These are phyloP conservation scores for Erythrolamprus reginae DNA, from an alignment of 2,113 vertebrate genomes.

Conservation along the genomic window DNA sequence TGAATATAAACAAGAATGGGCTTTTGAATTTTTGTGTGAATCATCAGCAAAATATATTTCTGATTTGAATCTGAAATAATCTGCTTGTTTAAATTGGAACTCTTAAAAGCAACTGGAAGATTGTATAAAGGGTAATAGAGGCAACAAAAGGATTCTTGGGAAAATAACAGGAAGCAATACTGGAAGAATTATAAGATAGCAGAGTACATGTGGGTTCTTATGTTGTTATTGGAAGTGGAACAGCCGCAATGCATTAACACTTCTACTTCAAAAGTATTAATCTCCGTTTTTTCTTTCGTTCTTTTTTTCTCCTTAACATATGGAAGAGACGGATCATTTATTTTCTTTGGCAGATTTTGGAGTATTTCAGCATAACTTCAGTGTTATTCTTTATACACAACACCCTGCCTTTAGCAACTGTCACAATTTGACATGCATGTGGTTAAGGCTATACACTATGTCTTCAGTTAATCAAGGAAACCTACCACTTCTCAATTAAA, in stretches of 20 bases:
- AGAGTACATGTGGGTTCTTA: neutral
- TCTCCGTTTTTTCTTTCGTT: neutral
- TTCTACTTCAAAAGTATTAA: neutral
- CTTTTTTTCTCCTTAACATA: neutral
- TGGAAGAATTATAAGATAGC: neutral
- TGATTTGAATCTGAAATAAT: neutral
- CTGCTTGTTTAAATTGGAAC: neutral
- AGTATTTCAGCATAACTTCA: too few relatives aligned
- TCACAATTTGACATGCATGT: neutral
- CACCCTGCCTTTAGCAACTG: neutral
- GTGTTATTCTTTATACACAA: neutral
- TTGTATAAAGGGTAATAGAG: neutral
- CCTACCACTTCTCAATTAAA: neutral
- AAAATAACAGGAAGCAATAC: neutral
- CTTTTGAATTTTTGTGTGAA: neutral
- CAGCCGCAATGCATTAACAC: neutral
- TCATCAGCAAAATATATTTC: neutral
- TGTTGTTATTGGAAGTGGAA: neutral
- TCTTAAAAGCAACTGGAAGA: neutral
- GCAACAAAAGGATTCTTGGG: neutral
- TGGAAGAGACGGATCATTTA: neutral
- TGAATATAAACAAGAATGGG: neutral
- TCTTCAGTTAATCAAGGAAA: neutral
- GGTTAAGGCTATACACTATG: neutral
- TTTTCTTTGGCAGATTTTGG: neutral